Conservation (phyloP, 2,888 invertebrate species). For the Mactromeris polynyma region DNA sequence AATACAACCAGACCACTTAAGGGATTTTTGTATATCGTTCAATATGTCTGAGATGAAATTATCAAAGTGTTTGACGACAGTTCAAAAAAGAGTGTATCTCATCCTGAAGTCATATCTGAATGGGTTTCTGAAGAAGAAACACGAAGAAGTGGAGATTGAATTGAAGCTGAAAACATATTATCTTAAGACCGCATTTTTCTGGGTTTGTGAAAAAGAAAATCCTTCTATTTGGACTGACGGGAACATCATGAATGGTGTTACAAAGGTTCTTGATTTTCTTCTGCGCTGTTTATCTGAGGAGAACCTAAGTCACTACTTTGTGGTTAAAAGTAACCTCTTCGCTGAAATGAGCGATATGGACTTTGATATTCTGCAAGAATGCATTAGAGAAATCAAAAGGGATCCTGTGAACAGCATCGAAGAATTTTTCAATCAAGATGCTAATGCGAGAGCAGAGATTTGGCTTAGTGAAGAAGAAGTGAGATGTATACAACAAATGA, state of each 20-base stretch:
- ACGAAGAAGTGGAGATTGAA: neutral
- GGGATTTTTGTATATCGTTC: conserved; percentile 72
- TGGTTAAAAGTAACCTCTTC: conserved; percentile 49
- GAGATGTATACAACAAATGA: conserved; percentile 33
- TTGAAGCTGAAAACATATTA: conserved; percentile 55
- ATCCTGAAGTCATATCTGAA: conserved; percentile 68
- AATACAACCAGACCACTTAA: conserved; percentile 34
- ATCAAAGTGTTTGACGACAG: conserved; percentile 46
- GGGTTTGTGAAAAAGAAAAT: conserved; percentile 56
- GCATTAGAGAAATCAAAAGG: conserved; percentile 33
- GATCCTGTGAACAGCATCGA: conserved; percentile 45
- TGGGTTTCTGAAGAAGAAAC: conserved; percentile 40
- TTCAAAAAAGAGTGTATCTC: conserved; percentile 62
- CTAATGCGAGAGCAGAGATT: conserved; percentile 17
- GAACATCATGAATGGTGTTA: conserved; percentile 28
- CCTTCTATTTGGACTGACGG: conserved; percentile 37
- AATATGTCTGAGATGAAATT: conserved; percentile 68
- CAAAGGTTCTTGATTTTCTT: conserved; percentile 42
- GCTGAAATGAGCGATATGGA: conserved; percentile 34
- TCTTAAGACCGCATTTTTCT: conserved; percentile 70
- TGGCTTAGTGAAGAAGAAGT: conserved; percentile 38
- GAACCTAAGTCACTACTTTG: conserved; percentile 52
- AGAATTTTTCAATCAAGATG: conserved; percentile 42
- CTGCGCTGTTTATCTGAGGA: neutral
- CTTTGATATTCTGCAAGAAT: conserved; percentile 21